These are phyloP conservation scores for Heterotilapia buettikoferi DNA, from an alignment of 2,113 vertebrate genomes.

Conservation along the genomic window DNA sequence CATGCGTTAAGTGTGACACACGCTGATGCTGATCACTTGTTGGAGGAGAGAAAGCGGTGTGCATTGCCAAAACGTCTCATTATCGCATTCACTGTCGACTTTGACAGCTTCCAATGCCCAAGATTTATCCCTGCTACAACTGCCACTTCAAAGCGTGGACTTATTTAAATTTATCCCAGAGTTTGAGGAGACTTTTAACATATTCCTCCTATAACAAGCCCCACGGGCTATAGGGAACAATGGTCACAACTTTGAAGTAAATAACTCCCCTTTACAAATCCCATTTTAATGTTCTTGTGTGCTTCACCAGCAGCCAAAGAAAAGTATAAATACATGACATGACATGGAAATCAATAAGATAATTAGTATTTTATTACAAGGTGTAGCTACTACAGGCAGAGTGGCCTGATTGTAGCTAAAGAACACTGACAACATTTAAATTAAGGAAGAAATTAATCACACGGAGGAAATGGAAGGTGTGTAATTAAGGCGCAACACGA, in stretches of 20 bases:
- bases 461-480: not conserved
- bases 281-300: not conserved
- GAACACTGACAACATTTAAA: not conserved
- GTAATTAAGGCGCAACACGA: not conserved
- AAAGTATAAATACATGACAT: not conserved
- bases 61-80: conserved; percentile 26
- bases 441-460: not conserved
- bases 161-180: conserved; percentile 10
- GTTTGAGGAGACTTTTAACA: conserved; percentile 1
- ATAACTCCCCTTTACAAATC: not conserved
- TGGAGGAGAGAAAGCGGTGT: not conserved
- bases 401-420: not conserved
- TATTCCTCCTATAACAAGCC: not conserved
- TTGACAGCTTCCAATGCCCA: conserved; percentile 43
- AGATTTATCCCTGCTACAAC: conserved; percentile 37
- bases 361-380: conserved; percentile 5
- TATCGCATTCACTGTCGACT: conserved; percentile 35
- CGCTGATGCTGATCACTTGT: conserved; percentile 1
- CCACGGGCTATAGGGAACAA: not conserved
- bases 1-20: not conserved
- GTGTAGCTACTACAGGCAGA: not conserved
- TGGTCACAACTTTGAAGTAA: not conserved
- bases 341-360: conserved; percentile 4
- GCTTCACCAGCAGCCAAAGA: not conserved
- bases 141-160: conserved; percentile 48